Evolutionary conservation across 2,888 invertebrate genomes (phyloP).

Genomic region (Coelinius sp.): DNA sequence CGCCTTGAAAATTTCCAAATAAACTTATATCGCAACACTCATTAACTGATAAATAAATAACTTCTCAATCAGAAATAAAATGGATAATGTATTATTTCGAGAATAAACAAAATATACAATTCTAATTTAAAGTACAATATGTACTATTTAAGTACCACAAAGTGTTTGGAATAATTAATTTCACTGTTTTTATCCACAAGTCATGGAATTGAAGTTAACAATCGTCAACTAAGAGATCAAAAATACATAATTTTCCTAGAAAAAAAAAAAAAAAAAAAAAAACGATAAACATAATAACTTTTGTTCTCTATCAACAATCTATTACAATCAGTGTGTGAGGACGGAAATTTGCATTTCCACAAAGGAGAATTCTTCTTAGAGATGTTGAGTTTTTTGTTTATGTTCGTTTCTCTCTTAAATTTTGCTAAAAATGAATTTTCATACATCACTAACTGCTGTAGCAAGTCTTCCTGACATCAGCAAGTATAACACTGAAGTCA

Average conservation of each 20-base stretch:
- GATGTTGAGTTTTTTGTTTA: slow-evolving; percentile 18
- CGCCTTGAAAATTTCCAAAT: not conserved
- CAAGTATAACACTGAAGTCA: slow-evolving; percentile 90
- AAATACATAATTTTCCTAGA: slow-evolving; percentile 11
- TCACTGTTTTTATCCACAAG: slow-evolving; percentile 6
- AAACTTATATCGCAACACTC: not conserved
- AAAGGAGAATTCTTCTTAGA: slow-evolving; percentile 30
- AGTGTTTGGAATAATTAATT: slow-evolving; percentile 22
- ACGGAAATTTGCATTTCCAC: slow-evolving; percentile 37
- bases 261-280: not conserved
- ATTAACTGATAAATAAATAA: slow-evolving; percentile 15
- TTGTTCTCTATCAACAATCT: not conserved
- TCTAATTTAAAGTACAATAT: not conserved
- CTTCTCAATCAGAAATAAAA: slow-evolving; percentile 9
- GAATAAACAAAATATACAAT: slow-evolving; percentile 23
- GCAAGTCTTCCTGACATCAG: slow-evolving; percentile 89
- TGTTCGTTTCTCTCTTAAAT: not conserved
- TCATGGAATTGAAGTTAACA: slow-evolving; percentile 20
- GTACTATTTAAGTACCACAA: slow-evolving; percentile 14
- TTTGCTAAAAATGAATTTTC: not conserved
- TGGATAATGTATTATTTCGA: slow-evolving; percentile 15
- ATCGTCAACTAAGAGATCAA: slow-evolving; percentile 21
- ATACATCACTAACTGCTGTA: slow-evolving; percentile 77
- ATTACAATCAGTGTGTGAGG: slow-evolving; percentile 17
- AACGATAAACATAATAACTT: too few relatives aligned